Base-by-base conservation (phyloP, 2,113 vertebrate species). In the Thomomys bottae region DNA sequence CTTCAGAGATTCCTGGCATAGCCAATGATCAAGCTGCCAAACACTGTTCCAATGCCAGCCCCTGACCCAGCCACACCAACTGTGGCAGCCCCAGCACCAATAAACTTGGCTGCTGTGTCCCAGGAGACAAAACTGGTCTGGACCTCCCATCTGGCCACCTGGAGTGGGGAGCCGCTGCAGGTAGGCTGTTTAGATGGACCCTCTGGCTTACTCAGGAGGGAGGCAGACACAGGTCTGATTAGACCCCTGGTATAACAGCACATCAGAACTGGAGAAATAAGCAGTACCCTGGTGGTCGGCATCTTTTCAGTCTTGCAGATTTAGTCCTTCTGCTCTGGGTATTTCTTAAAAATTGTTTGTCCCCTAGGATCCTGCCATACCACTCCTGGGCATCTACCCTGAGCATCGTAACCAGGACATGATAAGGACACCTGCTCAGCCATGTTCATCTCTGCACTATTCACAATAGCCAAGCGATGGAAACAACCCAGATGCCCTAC, bases 261-360 rank as follows among this genome's bases (percentile, higher is more conserved):
- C 77, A 98, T 72, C 98, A 99, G 88, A 81, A 98, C 98, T 26
- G 99, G 98, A 87, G 99, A 98, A 96, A 98, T 96, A 59, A 99
- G 97, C 75, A 99, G 98, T 71, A 98, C 98, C 94, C 98, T 86
- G 80, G 98, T 98, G 97, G 99, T 98, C 97, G 98, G 99, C 99
- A 99, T 99, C 20, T 66, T 97, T 84, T 92, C 94, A 59, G 87
- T 92, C 96, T n/a, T 96, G 91, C 68, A 90, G 63, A 88, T n/a
- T n/a, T n/a, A n/a, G 23, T 30, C 67, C 30, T 14, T 66, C 18
- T 89, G 54, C 11, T 7, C 59, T 36, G 34, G 42, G 63, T 54
- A 54, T 54, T 54, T 17, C 12, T 54, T 54, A 54, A 54, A 54
- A 54, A 17, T 54, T 54, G 49, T 54, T 54, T 54, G 17, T 54